Conservation (phyloP, 2,797 vertebrate genomes). For the Anguilla megastoma region DNA sequence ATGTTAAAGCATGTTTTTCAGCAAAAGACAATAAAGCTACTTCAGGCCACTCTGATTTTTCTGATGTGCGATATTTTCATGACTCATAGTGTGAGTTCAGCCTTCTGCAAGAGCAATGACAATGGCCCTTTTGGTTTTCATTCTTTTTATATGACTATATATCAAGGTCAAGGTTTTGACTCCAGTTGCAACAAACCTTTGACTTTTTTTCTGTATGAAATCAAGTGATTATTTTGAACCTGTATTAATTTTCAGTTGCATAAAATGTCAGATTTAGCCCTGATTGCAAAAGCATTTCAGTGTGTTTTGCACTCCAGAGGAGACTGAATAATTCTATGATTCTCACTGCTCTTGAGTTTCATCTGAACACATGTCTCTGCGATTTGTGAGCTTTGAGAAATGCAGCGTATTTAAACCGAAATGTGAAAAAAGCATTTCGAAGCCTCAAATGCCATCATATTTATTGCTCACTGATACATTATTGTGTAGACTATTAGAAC, state of each 20-base stretch:
- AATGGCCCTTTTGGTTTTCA: neutral
- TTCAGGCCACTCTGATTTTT: slow-evolving; percentile 19
- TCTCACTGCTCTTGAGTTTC: neutral
- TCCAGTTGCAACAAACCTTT: neutral
- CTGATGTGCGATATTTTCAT: neutral
- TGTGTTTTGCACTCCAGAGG: neutral
- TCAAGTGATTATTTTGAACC: neutral
- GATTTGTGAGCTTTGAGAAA: neutral
- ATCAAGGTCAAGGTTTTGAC: neutral
- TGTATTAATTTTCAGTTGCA: neutral
- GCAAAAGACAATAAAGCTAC: slow-evolving; percentile 30
- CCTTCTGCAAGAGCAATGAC: neutral
- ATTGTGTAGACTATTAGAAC: neutral
- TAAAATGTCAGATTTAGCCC: neutral
- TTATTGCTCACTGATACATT: neutral
- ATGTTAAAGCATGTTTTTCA: slow-evolving; percentile 69
- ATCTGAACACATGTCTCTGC: neutral
- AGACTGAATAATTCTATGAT: neutral
- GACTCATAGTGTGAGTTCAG: neutral
- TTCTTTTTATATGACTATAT: neutral
- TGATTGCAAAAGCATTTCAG: neutral
- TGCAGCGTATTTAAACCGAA: neutral
- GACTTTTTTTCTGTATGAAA: neutral
- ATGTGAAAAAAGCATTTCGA: neutral
- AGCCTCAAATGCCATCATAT: neutral